Conservation (phyloP, 2,797 vertebrate genomes). For the Phaenicophaeus curvirostris region DNA sequence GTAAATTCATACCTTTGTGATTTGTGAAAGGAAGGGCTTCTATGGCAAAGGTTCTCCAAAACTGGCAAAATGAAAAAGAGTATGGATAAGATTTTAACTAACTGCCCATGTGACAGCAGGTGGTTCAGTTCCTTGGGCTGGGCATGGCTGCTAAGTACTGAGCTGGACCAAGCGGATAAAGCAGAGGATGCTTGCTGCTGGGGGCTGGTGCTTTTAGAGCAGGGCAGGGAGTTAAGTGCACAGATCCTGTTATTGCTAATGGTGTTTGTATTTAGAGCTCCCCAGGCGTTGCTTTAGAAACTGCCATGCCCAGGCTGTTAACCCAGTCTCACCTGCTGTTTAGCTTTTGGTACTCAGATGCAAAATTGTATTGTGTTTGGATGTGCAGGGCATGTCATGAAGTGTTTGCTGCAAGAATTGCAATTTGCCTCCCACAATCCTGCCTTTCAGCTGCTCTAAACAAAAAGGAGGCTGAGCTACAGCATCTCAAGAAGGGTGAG, state of each 20-base stretch:
- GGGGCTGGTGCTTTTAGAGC: background rate
- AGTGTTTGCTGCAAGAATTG: background rate
- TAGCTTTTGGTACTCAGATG: background rate
- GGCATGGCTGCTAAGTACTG: background rate
- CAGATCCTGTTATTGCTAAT: conserved; percentile 5
- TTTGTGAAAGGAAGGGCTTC: background rate
- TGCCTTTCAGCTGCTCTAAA: background rate
- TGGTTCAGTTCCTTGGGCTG: background rate
- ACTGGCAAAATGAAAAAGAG: background rate
- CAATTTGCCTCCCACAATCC: background rate
- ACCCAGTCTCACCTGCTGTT: conserved; percentile 32
- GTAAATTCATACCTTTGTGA: background rate
- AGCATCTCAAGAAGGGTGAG: background rate
- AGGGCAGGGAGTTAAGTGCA: background rate
- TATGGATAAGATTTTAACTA: background rate
- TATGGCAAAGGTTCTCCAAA: background rate
- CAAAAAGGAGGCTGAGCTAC: background rate
- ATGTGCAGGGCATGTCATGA: background rate
- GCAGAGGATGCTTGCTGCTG: background rate
- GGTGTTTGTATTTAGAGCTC: conserved; percentile 23
- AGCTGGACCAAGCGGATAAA: background rate
- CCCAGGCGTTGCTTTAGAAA: background rate
- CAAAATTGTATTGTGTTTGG: background rate
- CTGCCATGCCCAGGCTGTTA: background rate
- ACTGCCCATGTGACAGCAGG: background rate